Base-by-base conservation (phyloP, 2,113 vertebrate genomes). In the Mandrillus leucophaeus region DNA sequence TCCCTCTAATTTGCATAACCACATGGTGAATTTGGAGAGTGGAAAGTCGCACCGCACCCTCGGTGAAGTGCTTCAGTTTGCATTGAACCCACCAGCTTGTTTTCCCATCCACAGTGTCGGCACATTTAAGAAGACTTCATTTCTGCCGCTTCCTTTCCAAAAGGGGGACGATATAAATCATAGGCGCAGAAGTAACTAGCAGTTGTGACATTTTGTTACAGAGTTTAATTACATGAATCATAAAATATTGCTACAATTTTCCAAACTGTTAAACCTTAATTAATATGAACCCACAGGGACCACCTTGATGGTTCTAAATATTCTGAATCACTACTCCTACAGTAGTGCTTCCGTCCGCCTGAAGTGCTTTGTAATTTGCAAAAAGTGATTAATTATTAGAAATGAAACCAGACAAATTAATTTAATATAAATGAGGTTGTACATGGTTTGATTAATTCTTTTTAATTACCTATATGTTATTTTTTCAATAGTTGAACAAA, bases 381-480 rank as follows among this genome's bases (percentile, higher is more conserved):
- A 97, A 98, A 98, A 97, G 98, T 98, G 98, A 99, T 99, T 99
- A 99, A 98, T 99, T 99, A 98, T 99, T 99, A 98, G 98, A 99
- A 99, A 99, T 98, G 98, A 99, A 98, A 97, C 98, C 98, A 99
- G 99, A 99, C 99, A 99, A 99, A 99, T 99, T 99, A 99, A 99
- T 99, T 99, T 99, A 99, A 99, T 99, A 99, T 99, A 99, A 99
- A 99, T 99, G 99, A 99, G 99, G 98, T 98, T 98, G 99, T 99
- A 99, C 98, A 97, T 98, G 98, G 99, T 98, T 99, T 99, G 99
- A 99, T 99, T 99, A 99, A 99, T 99, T 99, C 99, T 98, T 99
- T 99, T 99, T 99, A 99, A 99, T 99, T 99, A 99, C 99, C 98
- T 99, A 98, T 99, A 99, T 99, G 99, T 99, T 99, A 99, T 99